phyloP scores from a whole-genome alignment of 1,140 invertebrate genomes.

The Parasteatoda tepidariorum region DNA sequence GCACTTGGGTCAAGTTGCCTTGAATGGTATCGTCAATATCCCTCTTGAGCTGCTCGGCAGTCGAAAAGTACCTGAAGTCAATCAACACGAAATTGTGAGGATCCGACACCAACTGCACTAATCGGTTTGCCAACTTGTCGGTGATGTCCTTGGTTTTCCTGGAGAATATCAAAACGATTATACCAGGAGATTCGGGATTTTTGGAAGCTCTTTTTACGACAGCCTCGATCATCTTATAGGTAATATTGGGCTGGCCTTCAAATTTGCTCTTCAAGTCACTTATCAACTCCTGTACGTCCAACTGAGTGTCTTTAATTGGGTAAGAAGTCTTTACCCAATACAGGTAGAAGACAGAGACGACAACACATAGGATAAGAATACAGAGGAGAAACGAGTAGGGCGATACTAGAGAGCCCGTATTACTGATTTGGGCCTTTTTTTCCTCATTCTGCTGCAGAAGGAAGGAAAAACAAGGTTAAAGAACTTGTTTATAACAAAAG shows the following conservation, averaged over 20 bases:
- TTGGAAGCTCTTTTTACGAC: neutral
- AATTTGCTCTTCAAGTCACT: neutral
- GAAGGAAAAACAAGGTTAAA: too few species aligned
- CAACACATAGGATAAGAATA: too few species aligned
- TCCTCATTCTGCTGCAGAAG: too few species aligned
- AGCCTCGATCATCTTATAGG: neutral
- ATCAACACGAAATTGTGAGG: neutral
- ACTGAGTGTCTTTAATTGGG: too few species aligned
- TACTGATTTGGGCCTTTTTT: too few species aligned
- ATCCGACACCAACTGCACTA: neutral
- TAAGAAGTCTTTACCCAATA: too few species aligned
- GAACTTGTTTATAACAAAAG: too few species aligned
- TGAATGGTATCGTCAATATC: slow-evolving; percentile 10
- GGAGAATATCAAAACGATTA: slow-evolving; percentile 6
- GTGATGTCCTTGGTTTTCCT: neutral
- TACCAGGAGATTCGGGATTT: neutral
- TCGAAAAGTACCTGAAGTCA: neutral
- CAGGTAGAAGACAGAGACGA: too few species aligned
- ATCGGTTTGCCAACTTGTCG: neutral
- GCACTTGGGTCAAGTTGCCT: neutral
- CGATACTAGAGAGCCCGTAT: too few species aligned
- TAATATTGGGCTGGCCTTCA: neutral
- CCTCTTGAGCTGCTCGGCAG: neutral
- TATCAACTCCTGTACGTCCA: neutral
- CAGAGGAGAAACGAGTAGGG: too few species aligned